Percentiles rank a stretch among this genome's conserved stretches.
Evolutionary conservation across 2,113 vertebrate species (phyloP).

Genomic region (Nettapus auritus): DNA sequence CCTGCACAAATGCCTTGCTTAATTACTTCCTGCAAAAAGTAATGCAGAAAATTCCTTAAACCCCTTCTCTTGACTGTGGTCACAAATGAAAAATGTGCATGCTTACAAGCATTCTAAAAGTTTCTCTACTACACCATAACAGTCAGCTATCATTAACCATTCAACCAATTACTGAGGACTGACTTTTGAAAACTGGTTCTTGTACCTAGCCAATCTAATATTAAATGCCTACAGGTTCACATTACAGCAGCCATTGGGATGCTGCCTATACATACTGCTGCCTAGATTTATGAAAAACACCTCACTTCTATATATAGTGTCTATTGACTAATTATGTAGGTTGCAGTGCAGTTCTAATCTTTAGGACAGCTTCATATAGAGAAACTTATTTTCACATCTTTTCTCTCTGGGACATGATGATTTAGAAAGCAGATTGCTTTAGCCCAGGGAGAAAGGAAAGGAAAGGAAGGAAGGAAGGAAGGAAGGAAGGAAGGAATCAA

Average conservation of each 20-base stretch:
- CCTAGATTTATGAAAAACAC: neutral
- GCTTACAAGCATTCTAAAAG: neutral
- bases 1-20: neutral
- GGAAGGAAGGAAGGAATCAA: too few relatives aligned
- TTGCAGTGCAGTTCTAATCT: neutral
- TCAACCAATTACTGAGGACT: slow-evolving; percentile 2
- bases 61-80: neutral
- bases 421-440: slow-evolving; percentile 34
- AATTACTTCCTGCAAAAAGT: neutral
- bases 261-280: neutral
- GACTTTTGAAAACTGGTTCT: neutral
- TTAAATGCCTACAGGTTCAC: neutral
- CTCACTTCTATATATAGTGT: neutral
- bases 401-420: neutral
- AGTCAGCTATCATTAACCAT: slow-evolving; percentile 27
- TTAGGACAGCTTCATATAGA: slow-evolving; percentile 1
- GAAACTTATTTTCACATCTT: neutral
- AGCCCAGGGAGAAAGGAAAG: neutral
- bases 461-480: too few relatives aligned
- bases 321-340: neutral
- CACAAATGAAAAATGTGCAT: neutral
- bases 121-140: neutral
- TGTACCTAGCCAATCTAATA: neutral
- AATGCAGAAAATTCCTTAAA: neutral
- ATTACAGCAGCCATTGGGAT: neutral